Evolutionary conservation across 2,888 invertebrate genomes (phyloP).

Genomic region (Cyrtodaria siliqua): DNA sequence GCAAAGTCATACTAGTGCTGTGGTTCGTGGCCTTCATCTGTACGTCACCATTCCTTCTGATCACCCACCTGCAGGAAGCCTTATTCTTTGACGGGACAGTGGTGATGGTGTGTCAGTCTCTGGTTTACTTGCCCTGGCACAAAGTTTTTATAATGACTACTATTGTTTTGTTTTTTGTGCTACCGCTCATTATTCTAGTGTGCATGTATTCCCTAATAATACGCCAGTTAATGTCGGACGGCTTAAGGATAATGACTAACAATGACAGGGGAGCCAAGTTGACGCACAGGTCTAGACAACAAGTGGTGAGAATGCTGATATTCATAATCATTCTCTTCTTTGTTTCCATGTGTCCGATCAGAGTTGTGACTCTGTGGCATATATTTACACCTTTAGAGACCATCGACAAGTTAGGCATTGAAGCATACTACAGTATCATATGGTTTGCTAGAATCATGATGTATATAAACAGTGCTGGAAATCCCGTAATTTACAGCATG

Average conservation of each 20-base stretch:
- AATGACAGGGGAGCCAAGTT: slow-evolving; percentile 35
- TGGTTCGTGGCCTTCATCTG: slow-evolving; percentile 84
- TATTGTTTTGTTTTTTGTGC: slow-evolving; percentile 93
- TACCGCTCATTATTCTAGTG: slow-evolving; percentile 93
- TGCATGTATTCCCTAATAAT: slow-evolving; percentile 90
- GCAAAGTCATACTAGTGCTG: slow-evolving; percentile 78
- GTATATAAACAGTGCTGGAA: slow-evolving; percentile 96
- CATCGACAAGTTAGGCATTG: slow-evolving; percentile 91
- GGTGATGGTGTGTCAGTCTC: slow-evolving; percentile 93
- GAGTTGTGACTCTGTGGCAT: slow-evolving; percentile 95
- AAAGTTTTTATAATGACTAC: slow-evolving; percentile 93
- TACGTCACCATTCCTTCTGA: slow-evolving; percentile 92
- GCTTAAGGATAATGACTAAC: slow-evolving; percentile 21
- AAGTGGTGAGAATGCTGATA: slow-evolving; percentile 79
- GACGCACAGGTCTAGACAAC: slow-evolving; percentile 63
- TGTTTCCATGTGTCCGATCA: slow-evolving; percentile 95
- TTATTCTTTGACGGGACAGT: slow-evolving; percentile 91
- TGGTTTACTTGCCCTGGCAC: slow-evolving; percentile 92
- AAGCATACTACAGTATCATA: slow-evolving; percentile 93
- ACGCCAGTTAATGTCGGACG: slow-evolving; percentile 49
- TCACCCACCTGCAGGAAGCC: slow-evolving; percentile 92
- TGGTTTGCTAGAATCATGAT: slow-evolving; percentile 93
- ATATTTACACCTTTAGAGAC: slow-evolving; percentile 91
- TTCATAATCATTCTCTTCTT: slow-evolving; percentile 91
- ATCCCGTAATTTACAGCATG: slow-evolving; percentile 96